Conservation (phyloP, 2,113 vertebrate species). For the Uria lomvia region DNA sequence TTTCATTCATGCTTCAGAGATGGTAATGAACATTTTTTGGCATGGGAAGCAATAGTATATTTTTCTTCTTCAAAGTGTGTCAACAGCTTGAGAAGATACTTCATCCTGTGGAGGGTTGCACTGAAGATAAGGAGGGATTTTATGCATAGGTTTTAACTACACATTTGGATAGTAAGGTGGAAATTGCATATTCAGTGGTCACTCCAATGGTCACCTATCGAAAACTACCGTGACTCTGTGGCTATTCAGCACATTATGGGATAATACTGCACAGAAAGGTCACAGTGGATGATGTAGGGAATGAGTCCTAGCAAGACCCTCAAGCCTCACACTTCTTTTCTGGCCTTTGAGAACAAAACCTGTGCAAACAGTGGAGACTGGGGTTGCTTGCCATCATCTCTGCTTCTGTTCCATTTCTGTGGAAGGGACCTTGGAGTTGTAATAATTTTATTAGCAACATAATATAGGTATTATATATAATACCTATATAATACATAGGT, state of each 20-base stretch:
- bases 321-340: not conserved
- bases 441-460: not conserved
- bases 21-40: not conserved
- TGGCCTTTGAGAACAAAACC: not conserved
- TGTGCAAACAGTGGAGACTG: not conserved
- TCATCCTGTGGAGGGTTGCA: not conserved
- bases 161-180: not conserved
- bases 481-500: not conserved
- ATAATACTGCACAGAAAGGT: not conserved
- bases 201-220: not conserved
- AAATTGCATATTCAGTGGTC: not conserved
- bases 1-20: not conserved
- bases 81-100: not conserved
- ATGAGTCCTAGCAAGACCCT: not conserved
- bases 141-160: not conserved
- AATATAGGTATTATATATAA: not conserved
- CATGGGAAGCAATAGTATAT: not conserved
- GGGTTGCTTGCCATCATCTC: not conserved
- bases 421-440: not conserved
- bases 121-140: not conserved
- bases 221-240: not conserved
- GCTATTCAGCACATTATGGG: not conserved
- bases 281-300: not conserved
- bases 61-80: not conserved
- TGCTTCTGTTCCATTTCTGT: not conserved